A percentile compares a stretch with the other conserved stretches of the same genome.
Evolutionary conservation across 2,888 invertebrate genomes (phyloP).

Genomic region (Sesamia inferens): DNA sequence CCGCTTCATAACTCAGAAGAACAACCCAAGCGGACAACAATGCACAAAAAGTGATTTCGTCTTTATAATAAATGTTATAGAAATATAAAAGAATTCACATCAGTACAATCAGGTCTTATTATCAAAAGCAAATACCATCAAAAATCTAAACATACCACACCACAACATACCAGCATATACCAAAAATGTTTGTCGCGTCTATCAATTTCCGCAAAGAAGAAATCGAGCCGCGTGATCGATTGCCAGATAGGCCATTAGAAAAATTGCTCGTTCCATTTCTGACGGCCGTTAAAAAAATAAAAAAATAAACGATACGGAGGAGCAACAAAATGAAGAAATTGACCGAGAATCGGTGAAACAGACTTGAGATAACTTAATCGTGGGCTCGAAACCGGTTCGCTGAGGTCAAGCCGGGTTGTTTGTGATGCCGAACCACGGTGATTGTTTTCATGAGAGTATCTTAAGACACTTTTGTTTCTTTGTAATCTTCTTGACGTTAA

Average conservation of each 20-base stretch:
- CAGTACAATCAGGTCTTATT: neutral
- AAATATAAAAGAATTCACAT: neutral
- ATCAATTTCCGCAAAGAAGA: slow-evolving; percentile 55
- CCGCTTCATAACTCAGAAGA: too few relatives aligned
- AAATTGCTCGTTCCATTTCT: slow-evolving; percentile 83
- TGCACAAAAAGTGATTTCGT: too few relatives aligned
- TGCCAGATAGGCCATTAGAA: slow-evolving; percentile 81
- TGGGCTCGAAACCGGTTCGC: slow-evolving; percentile 77
- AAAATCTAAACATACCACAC: slow-evolving; percentile 21
- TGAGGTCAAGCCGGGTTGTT: slow-evolving; percentile 75
- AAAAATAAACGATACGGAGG: slow-evolving; percentile 71
- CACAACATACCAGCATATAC: neutral
- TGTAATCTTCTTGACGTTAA: slow-evolving; percentile 56
- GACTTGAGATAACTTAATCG: slow-evolving; percentile 86
- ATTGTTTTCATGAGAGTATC: slow-evolving; percentile 72
- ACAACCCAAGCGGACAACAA: neutral
- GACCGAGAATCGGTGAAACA: slow-evolving; percentile 85
- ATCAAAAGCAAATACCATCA: slow-evolving; percentile 12
- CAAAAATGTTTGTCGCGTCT: slow-evolving; percentile 52
- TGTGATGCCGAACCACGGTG: slow-evolving; percentile 71
- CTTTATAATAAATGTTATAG: too few relatives aligned
- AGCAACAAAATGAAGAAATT: slow-evolving; percentile 87
- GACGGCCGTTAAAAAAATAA: slow-evolving; percentile 63
- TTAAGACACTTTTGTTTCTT: slow-evolving; percentile 61
- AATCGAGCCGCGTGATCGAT: slow-evolving; percentile 64